A percentile compares a stretch with the other conserved stretches of the same genome.
phyloP scores from a whole-genome alignment of 2,888 invertebrate genomes.

The Dendrolimus houi region DNA sequence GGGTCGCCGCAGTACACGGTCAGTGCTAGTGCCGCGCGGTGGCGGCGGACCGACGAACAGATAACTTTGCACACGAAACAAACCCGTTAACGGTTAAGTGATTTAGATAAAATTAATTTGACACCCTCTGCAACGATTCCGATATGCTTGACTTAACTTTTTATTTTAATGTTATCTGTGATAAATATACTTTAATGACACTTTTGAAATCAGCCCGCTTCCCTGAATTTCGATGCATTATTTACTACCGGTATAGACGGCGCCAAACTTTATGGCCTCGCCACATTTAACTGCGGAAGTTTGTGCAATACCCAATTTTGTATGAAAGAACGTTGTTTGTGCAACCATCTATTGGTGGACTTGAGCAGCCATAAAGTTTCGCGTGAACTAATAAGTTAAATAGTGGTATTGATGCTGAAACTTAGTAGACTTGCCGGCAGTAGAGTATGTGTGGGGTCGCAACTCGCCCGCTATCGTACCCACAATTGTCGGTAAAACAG shows the following conservation, averaged over 20 bases:
- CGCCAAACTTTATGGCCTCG: no score
- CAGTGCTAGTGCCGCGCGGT: not conserved
- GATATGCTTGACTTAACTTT: slow-evolving; percentile 38
- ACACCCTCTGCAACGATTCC: slow-evolving; percentile 37
- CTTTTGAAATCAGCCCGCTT: slow-evolving; percentile 32
- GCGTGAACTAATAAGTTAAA: no score
- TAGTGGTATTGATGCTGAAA: no score
- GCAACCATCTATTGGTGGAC: no score
- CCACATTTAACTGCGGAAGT: no score
- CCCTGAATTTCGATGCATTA: slow-evolving; percentile 18
- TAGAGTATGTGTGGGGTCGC: no score
- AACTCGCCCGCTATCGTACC: no score
- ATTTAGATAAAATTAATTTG: slow-evolving; percentile 32
- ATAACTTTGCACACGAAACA: not conserved
- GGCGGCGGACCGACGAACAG: not conserved
- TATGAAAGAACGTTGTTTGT: no score
- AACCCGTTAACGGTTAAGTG: slow-evolving; percentile 2
- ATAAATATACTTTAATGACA: slow-evolving; percentile 63
- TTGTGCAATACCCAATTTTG: no score
- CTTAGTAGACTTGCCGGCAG: no score
- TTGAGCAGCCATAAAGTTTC: no score
- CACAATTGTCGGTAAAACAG: slow-evolving; percentile 1
- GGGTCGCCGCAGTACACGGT: not conserved
- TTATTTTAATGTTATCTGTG: slow-evolving; percentile 70
- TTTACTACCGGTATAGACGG: no score